phyloP scores from a whole-genome alignment of 2,888 invertebrate species.

The Drosophila sordidapex region DNA sequence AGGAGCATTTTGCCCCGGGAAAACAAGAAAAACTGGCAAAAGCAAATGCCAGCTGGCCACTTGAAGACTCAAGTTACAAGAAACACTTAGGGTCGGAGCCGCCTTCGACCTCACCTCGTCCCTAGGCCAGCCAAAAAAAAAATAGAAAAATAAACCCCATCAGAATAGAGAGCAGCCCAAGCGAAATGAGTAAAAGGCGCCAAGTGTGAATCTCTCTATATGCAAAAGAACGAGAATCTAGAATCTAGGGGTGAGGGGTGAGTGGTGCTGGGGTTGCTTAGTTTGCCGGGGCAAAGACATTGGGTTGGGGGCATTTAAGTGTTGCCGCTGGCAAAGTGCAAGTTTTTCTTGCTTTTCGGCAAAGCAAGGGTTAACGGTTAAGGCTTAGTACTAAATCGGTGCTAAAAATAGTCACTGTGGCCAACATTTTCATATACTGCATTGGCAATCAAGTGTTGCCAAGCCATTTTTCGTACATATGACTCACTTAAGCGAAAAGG shows the following conservation, averaged over 20 bases:
- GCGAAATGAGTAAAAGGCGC: slow-evolving; percentile 67
- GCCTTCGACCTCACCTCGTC: slow-evolving; percentile 37
- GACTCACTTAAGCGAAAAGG: neutral
- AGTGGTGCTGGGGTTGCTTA: neutral
- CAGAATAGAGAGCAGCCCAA: slow-evolving; percentile 29
- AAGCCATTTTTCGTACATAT: neutral
- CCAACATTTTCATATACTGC: neutral
- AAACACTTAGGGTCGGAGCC: slow-evolving; percentile 74
- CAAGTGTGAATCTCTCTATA: slow-evolving; percentile 60
- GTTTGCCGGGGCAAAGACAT: neutral
- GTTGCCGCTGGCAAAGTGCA: slow-evolving; percentile 59
- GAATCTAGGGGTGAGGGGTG: neutral
- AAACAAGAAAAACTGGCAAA: slow-evolving; percentile 65
- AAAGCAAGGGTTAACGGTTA: slow-evolving; percentile 54
- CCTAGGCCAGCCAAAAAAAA: neutral
- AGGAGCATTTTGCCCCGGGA: slow-evolving; percentile 28
- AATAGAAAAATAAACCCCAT: slow-evolving; percentile 12
- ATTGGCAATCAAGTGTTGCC: neutral
- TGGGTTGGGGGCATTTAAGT: slow-evolving; percentile 50
- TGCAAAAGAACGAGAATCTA: neutral
- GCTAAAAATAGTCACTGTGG: slow-evolving; percentile 18
- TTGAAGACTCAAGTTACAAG: slow-evolving; percentile 81
- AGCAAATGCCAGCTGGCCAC: slow-evolving; percentile 77
- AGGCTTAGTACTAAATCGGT: slow-evolving; percentile 26
- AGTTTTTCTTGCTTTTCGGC: slow-evolving; percentile 44